These are phyloP conservation scores for Podotricha telesiphe DNA, from an alignment of 2,888 invertebrate species.

Conservation along the genomic window DNA sequence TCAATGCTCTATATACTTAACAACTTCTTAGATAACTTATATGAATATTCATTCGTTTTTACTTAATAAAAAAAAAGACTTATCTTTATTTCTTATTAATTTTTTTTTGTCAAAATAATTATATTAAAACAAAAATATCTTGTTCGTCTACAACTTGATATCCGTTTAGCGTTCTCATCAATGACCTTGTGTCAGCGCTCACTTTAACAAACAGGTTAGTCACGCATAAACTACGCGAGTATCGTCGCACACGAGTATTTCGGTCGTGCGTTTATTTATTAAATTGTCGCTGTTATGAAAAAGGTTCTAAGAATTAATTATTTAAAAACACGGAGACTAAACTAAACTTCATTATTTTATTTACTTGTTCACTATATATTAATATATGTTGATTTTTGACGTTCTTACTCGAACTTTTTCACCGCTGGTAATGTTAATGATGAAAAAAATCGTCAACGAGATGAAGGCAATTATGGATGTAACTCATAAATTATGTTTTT, in stretches of 20 bases:
- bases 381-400: too few relatives aligned
- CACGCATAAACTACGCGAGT: conserved; percentile 55
- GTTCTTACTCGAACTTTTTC: too few relatives aligned
- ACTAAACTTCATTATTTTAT: too few relatives aligned
- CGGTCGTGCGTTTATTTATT: conserved; percentile 18
- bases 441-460: too few relatives aligned
- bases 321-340: background rate
- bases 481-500: too few relatives aligned
- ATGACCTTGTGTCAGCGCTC: conserved; percentile 71
- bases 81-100: conserved; percentile 1
- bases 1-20: background rate
- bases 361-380: too few relatives aligned
- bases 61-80: conserved; percentile 1
- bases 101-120: conserved; percentile 39
- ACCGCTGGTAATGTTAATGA: too few relatives aligned
- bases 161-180: conserved; percentile 54
- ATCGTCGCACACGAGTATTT: conserved; percentile 34
- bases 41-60: background rate
- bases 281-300: background rate
- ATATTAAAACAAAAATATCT: conserved; percentile 39
- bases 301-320: background rate
- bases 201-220: conserved; percentile 67
- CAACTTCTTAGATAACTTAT: background rate
- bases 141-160: conserved; percentile 38
- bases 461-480: too few relatives aligned